These are phyloP conservation scores for Xylophagus ater DNA, from an alignment of 2,888 invertebrate genomes.

Conservation along the genomic window DNA sequence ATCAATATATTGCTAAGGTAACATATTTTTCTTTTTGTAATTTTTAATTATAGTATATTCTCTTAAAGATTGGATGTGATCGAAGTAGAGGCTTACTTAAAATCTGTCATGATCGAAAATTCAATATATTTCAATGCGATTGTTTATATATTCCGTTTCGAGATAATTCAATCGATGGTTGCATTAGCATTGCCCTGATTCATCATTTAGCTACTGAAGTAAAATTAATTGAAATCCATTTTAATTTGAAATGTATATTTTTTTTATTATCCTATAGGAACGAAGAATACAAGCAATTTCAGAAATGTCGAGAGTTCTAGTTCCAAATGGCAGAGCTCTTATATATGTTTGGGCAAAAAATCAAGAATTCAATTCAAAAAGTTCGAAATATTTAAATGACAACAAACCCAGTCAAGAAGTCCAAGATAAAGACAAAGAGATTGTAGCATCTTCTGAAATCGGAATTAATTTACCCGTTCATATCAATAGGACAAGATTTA, in stretches of 20 bases:
- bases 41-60: slow-evolving; percentile 23
- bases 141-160: slow-evolving; percentile 62
- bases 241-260: slow-evolving; percentile 1
- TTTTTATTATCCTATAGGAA: slow-evolving; percentile 38
- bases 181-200: slow-evolving; percentile 90
- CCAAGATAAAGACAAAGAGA: slow-evolving; percentile 21
- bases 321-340: slow-evolving; percentile 61
- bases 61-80: slow-evolving; percentile 82
- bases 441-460: slow-evolving; percentile 15
- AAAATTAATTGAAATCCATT: slow-evolving; percentile 21
- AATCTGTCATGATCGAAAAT: slow-evolving; percentile 50
- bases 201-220: slow-evolving; percentile 84
- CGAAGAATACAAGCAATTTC: slow-evolving; percentile 61
- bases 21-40: slow-evolving; percentile 20
- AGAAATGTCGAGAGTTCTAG: slow-evolving; percentile 65
- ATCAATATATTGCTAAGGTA: slow-evolving; percentile 51
- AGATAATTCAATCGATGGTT: slow-evolving; percentile 59
- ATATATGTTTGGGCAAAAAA: slow-evolving; percentile 97
- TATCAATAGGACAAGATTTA: slow-evolving; percentile 81
- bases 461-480: slow-evolving; percentile 55
- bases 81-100: slow-evolving; percentile 55
- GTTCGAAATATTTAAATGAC: slow-evolving; percentile 60
- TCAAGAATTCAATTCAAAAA: slow-evolving; percentile 54
- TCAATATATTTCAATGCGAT: slow-evolving; percentile 65
- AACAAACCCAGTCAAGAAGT: slow-evolving; percentile 39